These are phyloP conservation scores for Xiphorhynchus erythropygius DNA, from an alignment of 2,797 vertebrate genomes.

Conservation along the genomic window DNA sequence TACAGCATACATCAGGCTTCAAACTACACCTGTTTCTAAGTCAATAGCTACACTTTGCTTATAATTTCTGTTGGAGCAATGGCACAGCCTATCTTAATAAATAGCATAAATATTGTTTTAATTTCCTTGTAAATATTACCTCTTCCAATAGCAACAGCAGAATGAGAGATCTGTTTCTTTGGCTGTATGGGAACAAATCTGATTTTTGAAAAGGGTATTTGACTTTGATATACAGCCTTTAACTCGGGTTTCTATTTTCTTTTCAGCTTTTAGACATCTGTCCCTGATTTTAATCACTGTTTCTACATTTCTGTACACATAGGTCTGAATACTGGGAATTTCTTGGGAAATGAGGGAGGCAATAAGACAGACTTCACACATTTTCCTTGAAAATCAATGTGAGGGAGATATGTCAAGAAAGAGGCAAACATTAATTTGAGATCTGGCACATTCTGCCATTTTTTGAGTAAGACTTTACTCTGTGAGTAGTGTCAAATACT, in stretches of 20 bases:
- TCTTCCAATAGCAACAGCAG: not conserved
- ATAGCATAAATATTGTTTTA: not conserved
- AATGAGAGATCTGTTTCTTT: not conserved
- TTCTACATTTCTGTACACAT: not conserved
- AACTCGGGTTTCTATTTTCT: not conserved
- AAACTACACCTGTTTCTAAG: not conserved
- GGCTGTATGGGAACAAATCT: not conserved
- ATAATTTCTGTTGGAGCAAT: not conserved
- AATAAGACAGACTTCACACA: not conserved
- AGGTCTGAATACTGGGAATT: not conserved
- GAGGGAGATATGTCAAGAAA: not conserved
- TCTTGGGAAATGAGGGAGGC: not conserved
- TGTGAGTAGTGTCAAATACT: not conserved
- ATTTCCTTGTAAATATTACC: not conserved
- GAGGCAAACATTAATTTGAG: not conserved
- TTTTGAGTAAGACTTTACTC: not conserved
- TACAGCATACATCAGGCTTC: not conserved
- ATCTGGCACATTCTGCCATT: not conserved
- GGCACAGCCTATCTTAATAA: not conserved
- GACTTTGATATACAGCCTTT: not conserved
- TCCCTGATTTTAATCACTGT: not conserved
- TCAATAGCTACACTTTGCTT: not conserved
- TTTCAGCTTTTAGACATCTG: not conserved
- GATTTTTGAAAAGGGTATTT: not conserved
- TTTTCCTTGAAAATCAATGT: not conserved